phyloP scores from a whole-genome alignment of 2,797 vertebrate species.

The Lemur catta region DNA sequence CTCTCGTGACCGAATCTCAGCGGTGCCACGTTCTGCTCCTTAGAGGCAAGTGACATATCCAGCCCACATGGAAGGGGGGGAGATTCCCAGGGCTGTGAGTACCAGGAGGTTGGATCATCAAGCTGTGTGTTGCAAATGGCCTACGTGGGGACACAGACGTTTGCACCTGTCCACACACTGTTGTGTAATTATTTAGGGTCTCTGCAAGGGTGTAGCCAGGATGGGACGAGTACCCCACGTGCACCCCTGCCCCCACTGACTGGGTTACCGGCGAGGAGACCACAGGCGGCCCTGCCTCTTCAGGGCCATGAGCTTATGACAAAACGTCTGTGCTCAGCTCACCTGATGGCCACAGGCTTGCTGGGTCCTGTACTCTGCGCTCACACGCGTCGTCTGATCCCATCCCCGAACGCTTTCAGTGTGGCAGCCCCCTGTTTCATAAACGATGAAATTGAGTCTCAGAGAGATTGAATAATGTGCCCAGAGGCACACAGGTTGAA shows the following conservation, averaged over 20 bases:
- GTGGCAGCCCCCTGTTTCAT: background rate
- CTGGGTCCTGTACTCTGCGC: rapidly evolving
- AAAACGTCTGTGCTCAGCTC: too few relatives aligned
- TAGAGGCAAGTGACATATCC: background rate
- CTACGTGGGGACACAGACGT: background rate
- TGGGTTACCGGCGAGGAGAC: background rate
- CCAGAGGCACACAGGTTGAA: background rate
- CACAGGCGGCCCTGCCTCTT: too few relatives aligned
- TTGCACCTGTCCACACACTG: background rate
- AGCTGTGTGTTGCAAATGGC: background rate
- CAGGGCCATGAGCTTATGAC: background rate
- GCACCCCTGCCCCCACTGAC: too few relatives aligned
- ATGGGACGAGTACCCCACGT: background rate
- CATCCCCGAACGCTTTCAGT: background rate
- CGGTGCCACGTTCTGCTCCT: background rate
- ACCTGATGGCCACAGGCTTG: rapidly evolving
- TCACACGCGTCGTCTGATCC: rapidly evolving
- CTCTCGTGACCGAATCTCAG: background rate
- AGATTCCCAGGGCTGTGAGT: too few relatives aligned
- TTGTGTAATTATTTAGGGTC: background rate
- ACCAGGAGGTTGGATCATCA: rapidly evolving
- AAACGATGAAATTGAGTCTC: too few relatives aligned
- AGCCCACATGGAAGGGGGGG: background rate
- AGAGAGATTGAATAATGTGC: background rate
- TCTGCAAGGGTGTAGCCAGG: background rate